phyloP scores from a whole-genome alignment of 2,888 invertebrate genomes.

The Acrocera orbiculus region DNA sequence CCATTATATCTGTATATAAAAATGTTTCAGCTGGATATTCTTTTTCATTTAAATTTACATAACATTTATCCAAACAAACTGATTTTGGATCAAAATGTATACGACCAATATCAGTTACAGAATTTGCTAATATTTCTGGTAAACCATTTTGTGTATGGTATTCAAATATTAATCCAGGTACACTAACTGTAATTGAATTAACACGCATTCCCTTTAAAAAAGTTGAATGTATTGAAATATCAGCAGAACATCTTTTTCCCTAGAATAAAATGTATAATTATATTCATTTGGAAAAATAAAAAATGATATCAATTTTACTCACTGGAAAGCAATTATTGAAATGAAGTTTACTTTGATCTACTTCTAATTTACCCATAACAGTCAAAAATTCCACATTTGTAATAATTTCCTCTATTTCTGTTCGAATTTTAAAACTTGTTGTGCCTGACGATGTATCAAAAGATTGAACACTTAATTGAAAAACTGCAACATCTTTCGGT shows the following conservation, averaged over 20 bases:
- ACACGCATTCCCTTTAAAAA: conserved; percentile 68
- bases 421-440: conserved; percentile 54
- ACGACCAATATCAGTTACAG: conserved; percentile 38
- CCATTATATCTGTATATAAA: conserved; percentile 23
- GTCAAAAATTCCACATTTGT: conserved; percentile 57
- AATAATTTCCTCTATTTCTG: conserved; percentile 47
- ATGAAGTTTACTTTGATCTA: conserved; percentile 46
- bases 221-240: conserved; percentile 62
- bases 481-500: conserved; percentile 25
- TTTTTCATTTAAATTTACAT: conserved; percentile 16
- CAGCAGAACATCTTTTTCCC: conserved; percentile 61
- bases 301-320: conserved; percentile 24
- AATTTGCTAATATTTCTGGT: conserved; percentile 33
- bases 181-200: conserved; percentile 34
- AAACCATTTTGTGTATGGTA: conserved; percentile 26
- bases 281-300: background rate
- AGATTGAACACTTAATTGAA: conserved; percentile 51
- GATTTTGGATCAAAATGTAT: conserved; percentile 55
- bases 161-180: conserved; percentile 42
- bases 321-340: conserved; percentile 70
- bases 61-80: conserved; percentile 38
- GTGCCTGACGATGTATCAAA: conserved; percentile 46
- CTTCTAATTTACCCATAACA: conserved; percentile 54
- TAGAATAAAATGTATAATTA: conserved; percentile 20
- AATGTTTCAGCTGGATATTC: conserved; percentile 1